Conservation (phyloP, 2,113 vertebrate species). For the Istiophorus platypterus region DNA sequence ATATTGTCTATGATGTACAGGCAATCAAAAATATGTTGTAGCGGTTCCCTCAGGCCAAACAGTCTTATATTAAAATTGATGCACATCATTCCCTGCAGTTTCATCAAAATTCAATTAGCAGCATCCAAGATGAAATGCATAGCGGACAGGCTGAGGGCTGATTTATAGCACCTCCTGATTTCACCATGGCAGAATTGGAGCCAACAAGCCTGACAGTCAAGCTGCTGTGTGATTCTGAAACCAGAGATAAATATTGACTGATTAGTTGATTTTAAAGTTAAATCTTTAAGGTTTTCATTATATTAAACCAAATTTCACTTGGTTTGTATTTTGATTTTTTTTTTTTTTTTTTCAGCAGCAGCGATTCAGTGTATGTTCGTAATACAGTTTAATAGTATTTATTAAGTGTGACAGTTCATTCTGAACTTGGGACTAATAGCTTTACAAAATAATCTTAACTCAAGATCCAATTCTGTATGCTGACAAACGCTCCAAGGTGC, state of each 20-base stretch:
- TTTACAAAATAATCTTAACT: background rate
- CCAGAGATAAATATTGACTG: background rate
- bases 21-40: slow-evolving; percentile 51
- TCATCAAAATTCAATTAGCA: slow-evolving; percentile 64
- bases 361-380: background rate
- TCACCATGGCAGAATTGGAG: slow-evolving; percentile 23
- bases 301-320: background rate
- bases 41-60: slow-evolving; percentile 39
- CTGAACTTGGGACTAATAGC: background rate
- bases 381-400: background rate
- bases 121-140: slow-evolving; percentile 30
- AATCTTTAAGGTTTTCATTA: background rate
- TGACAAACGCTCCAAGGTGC: too few relatives aligned
- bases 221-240: background rate
- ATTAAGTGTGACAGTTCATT: background rate
- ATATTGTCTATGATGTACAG: slow-evolving; percentile 47
- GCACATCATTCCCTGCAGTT: slow-evolving; percentile 57
- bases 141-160: slow-evolving; percentile 23
- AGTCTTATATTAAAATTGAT: slow-evolving; percentile 51
- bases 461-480: too few relatives aligned
- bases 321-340: background rate
- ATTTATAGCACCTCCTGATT: slow-evolving; percentile 26
- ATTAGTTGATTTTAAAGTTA: background rate
- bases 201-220: background rate
- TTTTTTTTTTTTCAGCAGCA: background rate